These are phyloP conservation scores for Atherinomorus stipes DNA, from an alignment of 2,113 vertebrate genomes.

Conservation along the genomic window DNA sequence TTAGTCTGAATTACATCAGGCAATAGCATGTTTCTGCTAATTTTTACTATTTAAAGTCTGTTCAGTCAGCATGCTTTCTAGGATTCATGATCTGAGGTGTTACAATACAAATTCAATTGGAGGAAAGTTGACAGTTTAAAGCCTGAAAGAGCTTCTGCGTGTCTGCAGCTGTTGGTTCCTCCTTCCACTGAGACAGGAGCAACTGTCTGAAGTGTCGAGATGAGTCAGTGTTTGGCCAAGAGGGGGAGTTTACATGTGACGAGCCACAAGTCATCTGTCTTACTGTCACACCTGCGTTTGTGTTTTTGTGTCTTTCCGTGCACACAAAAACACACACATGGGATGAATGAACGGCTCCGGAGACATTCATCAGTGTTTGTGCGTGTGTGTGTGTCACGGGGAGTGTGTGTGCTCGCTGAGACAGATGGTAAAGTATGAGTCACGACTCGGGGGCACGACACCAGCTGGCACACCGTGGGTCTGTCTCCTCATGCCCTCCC, in stretches of 20 bases:
- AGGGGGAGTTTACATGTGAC: constrained; percentile 47
- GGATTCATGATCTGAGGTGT: too few relatives aligned
- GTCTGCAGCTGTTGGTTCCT: not conserved
- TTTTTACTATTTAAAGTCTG: too few relatives aligned
- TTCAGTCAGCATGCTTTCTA: too few relatives aligned
- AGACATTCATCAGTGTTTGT: constrained; percentile 26
- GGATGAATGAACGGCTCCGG: constrained; percentile 34
- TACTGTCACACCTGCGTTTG: constrained; percentile 61
- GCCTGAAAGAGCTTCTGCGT: too few relatives aligned
- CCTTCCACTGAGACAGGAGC: constrained; percentile 42
- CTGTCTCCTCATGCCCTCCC: constrained; percentile 45
- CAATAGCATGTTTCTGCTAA: too few relatives aligned
- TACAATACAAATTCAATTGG: too few relatives aligned
- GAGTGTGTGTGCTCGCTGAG: constrained; percentile 44
- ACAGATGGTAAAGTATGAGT: constrained; percentile 84
- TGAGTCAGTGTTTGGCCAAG: constrained; percentile 67
- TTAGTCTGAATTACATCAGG: too few relatives aligned
- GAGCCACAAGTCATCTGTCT: constrained; percentile 59
- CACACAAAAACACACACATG: constrained; percentile 21
- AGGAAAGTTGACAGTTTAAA: too few relatives aligned
- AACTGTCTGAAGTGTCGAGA: constrained; percentile 48
- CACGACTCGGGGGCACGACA: constrained; percentile 80
- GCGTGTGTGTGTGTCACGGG: not conserved
- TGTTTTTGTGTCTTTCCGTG: not conserved
- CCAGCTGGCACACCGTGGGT: constrained; percentile 78